Base-by-base conservation (phyloP, 64 coral and sea anemone genomes). In the Acropora tenuis region DNA sequence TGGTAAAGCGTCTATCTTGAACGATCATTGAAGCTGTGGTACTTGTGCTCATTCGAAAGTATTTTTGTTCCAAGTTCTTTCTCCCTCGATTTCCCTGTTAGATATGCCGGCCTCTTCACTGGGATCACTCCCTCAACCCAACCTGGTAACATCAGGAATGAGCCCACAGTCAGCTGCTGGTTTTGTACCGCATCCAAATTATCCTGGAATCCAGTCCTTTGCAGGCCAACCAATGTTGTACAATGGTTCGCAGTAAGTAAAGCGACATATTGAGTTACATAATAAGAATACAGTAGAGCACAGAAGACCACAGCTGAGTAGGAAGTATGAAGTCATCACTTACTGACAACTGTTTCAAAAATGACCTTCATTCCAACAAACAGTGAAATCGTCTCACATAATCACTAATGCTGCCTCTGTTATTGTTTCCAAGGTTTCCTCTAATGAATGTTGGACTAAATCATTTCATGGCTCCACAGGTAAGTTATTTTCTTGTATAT, bases 211-310 rank as follows among this genome's bases (percentile, higher is more conserved):
- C 12, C 90, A 91, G 74, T 74, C 82, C 53, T 91, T 84, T 30
- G 0, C 53, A 48, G 90, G 90, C 66, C 90, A 83, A 3, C 50
- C 61, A 20, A 83, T 91, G 80, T 77, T 91, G 53, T 91, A 84
- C 57, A 44, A 52, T 40, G 85, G 68, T 77, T 84, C 90, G 15
- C 90, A 91, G 90, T 91, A 16, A 91, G 90, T 84, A 71, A 50
- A 1, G 20, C 60, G 0, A 20, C 2, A 47, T 48, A 6, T 11
- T 58, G 53, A 61, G 50, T 30, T 30, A 30, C 30, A 30, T 30
- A 30, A 30, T 30, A 30, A 30, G 30, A 30, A 30, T 30, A 30
- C 30, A 30, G 30, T 30, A 30, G 30, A 30, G 30, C 30, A 30
- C 30, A 30, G 30, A 30, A 30, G 30, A 30, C 30, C 30, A 30